A percentile compares a stretch with the other conserved stretches of the same genome.
Conservation (phyloP, 2,888 invertebrate species). For the Argyra leucocephala region DNA sequence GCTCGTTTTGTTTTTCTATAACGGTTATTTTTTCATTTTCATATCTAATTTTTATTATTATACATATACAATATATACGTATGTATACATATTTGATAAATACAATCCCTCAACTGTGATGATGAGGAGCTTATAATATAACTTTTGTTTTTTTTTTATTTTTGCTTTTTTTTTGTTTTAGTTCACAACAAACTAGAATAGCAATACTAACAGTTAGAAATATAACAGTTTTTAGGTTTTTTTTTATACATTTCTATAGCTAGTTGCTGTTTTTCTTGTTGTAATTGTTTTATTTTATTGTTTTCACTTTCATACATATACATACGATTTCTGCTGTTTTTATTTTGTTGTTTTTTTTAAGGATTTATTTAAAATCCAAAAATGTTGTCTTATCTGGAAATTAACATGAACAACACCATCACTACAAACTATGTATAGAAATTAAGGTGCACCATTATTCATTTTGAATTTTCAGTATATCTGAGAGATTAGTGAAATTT, state of each 20-base stretch:
- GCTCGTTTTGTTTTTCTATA: background rate
- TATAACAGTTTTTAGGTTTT: background rate
- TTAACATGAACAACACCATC: conserved; percentile 6
- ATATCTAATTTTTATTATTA: too few relatives aligned
- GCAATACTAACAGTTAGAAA: background rate
- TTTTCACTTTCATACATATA: too few relatives aligned
- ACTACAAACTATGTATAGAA: background rate
- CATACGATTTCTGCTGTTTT: too few relatives aligned
- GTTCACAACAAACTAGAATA: background rate
- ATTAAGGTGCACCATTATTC: background rate
- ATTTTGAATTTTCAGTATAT: background rate
- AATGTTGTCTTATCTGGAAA: background rate
- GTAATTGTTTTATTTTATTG: background rate
- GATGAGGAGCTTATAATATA: background rate
- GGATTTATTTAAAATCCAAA: background rate
- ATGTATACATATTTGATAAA: background rate
- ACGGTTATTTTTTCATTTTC: background rate
- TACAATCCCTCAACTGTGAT: background rate
- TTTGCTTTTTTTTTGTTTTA: too few relatives aligned
- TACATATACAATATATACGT: too few relatives aligned
- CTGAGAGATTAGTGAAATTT: too few relatives aligned
- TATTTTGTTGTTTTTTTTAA: background rate
- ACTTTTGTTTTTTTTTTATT: too few relatives aligned
- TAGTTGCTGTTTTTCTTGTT: background rate
- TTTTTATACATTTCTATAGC: background rate